Evolutionary conservation across 2,888 invertebrate genomes (phyloP).

Genomic region (Drosophila neonasuta): DNA sequence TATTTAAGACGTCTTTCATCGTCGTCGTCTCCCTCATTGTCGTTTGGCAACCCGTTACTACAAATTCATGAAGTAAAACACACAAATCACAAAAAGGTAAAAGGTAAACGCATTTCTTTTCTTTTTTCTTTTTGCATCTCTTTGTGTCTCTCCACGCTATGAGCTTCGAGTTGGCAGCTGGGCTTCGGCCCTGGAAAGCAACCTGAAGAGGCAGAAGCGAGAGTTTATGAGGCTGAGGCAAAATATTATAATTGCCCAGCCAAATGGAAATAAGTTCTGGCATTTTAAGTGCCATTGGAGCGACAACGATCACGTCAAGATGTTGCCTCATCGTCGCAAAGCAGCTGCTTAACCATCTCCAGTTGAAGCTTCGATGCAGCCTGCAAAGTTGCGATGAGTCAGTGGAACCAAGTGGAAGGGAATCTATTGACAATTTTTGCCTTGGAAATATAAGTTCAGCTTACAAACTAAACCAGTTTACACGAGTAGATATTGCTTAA

Average conservation of each 20-base stretch:
- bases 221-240: slow-evolving; percentile 35
- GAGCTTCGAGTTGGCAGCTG: background rate
- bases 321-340: slow-evolving; percentile 43
- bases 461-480: background rate
- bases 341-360: slow-evolving; percentile 28
- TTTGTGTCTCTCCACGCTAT: slow-evolving; percentile 24
- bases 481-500: background rate
- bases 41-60: slow-evolving; percentile 55
- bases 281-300: slow-evolving; percentile 69
- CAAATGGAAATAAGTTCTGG: slow-evolving; percentile 77
- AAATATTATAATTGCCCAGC: slow-evolving; percentile 78
- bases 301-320: slow-evolving; percentile 57
- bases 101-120: slow-evolving; percentile 57
- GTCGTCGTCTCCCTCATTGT: slow-evolving; percentile 29
- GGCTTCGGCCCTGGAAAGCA: background rate
- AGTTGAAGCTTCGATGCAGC: background rate
- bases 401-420: background rate
- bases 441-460: background rate
- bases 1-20: slow-evolving; percentile 68
- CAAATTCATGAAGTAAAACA: slow-evolving; percentile 68
- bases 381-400: slow-evolving; percentile 7
- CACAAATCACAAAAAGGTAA: slow-evolving; percentile 66
- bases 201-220: slow-evolving; percentile 11
- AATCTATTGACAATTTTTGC: slow-evolving; percentile 1
- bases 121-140: slow-evolving; percentile 21